phyloP scores from a whole-genome alignment of 1,140 invertebrate genomes.

The Trachymyrmex cornetzi region DNA sequence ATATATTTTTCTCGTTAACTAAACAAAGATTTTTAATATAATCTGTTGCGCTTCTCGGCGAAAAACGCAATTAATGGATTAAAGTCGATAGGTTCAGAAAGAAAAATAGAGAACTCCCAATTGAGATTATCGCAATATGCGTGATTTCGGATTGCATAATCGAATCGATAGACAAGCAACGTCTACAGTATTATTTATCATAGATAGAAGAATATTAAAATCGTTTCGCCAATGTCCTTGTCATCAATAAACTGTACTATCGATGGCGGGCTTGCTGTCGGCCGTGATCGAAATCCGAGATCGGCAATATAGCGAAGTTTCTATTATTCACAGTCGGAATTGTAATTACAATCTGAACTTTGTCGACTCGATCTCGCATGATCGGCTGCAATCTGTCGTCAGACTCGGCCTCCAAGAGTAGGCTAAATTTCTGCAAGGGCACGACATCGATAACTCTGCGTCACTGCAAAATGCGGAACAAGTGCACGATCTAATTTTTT shows the following conservation, averaged over 20 bases:
- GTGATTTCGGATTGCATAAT: conserved; percentile 1
- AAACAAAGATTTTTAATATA: conserved; percentile 7
- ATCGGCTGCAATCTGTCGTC: conserved; percentile 26
- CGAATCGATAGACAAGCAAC: not conserved
- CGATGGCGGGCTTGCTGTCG: not conserved
- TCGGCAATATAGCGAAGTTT: conserved; percentile 16
- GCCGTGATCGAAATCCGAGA: conserved; percentile 21
- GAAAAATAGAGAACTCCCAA: not conserved
- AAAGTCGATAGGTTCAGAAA: not conserved
- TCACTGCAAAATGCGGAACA: conserved; percentile 37
- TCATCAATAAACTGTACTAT: conserved; percentile 1
- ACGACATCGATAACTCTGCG: not conserved
- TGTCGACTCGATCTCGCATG: conserved; percentile 49
- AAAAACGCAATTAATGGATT: conserved; percentile 6
- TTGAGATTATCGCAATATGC: not conserved
- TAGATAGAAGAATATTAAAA: conserved; percentile 25
- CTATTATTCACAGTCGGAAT: conserved; percentile 27
- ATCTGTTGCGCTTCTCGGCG: not conserved
- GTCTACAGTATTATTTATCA: not conserved
- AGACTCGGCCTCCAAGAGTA: conserved; percentile 14
- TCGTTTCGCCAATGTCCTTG: not conserved
- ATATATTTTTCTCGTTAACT: conserved; percentile 8
- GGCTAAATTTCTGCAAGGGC: conserved; percentile 31
- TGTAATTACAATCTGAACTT: conserved; percentile 43
- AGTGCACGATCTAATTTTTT: conserved; percentile 7